Evolutionary conservation across 2,113 vertebrate species (phyloP).

Genomic region (Excalfactoria chinensis): DNA sequence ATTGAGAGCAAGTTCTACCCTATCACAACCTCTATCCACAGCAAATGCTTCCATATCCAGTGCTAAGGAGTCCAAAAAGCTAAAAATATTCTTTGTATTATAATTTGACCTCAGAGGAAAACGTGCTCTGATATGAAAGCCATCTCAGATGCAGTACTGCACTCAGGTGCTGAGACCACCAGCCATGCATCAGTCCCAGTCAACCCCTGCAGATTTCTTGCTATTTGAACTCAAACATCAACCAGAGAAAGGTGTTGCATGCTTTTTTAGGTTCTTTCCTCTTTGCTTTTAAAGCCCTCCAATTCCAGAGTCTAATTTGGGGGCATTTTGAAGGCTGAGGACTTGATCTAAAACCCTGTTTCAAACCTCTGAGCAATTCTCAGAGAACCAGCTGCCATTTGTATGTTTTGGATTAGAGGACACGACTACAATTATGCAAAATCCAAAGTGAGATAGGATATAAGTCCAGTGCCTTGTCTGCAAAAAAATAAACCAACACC

Average conservation of each 20-base stretch:
- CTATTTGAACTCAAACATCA: neutral
- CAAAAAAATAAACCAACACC: neutral
- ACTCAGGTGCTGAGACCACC: neutral
- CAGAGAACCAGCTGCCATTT: neutral
- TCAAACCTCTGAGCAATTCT: neutral
- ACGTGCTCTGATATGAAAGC: neutral
- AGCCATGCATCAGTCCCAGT: neutral
- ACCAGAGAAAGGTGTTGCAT: neutral
- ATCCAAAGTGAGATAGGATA: neutral
- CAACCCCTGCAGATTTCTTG: neutral
- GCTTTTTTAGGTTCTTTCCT: neutral
- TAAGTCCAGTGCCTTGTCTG: neutral
- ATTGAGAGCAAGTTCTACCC: neutral
- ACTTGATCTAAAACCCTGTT: neutral
- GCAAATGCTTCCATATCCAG: fast-evolving
- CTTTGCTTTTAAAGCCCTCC: neutral
- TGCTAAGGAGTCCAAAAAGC: neutral
- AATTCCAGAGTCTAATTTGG: neutral
- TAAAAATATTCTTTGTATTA: neutral
- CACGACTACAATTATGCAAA: neutral
- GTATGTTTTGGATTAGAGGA: neutral
- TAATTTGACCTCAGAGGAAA: neutral
- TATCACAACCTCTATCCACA: neutral
- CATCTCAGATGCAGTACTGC: neutral
- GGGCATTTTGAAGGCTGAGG: neutral